These are phyloP conservation scores for Philypnodon macrostomus DNA, from an alignment of 2,797 vertebrate genomes.

Conservation along the genomic window DNA sequence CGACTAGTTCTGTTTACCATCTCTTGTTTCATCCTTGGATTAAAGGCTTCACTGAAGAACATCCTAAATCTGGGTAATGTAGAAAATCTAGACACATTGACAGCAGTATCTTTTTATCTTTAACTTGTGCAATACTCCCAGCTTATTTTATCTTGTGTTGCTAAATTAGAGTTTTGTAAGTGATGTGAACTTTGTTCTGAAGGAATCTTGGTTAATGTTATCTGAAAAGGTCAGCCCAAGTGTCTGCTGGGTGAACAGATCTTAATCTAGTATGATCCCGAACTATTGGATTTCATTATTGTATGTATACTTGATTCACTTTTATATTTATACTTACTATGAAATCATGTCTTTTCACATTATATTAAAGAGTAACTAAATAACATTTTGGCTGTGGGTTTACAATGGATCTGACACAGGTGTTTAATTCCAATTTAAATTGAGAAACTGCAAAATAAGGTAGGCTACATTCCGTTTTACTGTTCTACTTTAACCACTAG, in stretches of 20 bases:
- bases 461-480: too few relatives aligned
- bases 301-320: neutral
- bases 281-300: neutral
- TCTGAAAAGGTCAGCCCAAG: constrained; percentile 24
- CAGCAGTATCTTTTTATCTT: constrained; percentile 3
- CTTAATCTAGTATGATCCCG: constrained; percentile 3
- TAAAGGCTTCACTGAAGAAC: neutral
- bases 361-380: too few relatives aligned
- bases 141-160: constrained; percentile 26
- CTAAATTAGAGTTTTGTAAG: constrained; percentile 62
- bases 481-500: constrained; percentile 33
- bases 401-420: too few relatives aligned
- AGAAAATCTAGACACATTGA: neutral
- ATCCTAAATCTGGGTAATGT: constrained; percentile 18
- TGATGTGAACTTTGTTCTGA: constrained; percentile 55
- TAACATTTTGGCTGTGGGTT: too few relatives aligned
- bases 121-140: constrained; percentile 41
- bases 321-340: neutral
- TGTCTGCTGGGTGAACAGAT: constrained; percentile 12
- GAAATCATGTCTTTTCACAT: neutral
- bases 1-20: neutral
- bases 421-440: too few relatives aligned
- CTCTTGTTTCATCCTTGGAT: neutral
- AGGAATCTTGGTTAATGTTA: constrained; percentile 34
- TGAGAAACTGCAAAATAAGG: too few relatives aligned